Conservation (phyloP, 2,888 invertebrate species). For the Apoda limacodes region DNA sequence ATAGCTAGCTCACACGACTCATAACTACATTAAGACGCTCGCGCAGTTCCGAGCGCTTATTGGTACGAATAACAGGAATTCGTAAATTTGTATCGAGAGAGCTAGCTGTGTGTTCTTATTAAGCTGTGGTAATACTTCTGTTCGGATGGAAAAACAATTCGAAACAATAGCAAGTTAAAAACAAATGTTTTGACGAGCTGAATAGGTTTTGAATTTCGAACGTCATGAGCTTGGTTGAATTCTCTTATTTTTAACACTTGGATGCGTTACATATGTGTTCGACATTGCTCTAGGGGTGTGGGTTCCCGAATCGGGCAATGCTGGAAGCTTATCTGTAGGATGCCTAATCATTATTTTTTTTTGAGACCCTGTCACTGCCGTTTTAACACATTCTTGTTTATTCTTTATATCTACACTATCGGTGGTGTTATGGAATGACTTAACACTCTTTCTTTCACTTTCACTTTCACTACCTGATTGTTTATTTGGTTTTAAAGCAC, state of each 20-base stretch:
- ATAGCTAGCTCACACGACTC: no score
- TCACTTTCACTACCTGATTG: constrained; percentile 54
- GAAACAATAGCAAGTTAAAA: no score
- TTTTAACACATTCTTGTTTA: constrained; percentile 70
- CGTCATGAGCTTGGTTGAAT: constrained; percentile 57
- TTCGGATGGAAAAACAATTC: no score
- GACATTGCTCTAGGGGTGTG: constrained; percentile 74
- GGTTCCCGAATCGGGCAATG: constrained; percentile 66
- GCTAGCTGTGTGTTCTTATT: no score
- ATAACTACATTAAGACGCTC: no score
- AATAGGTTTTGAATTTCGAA: constrained; percentile 1
- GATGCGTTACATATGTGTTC: constrained; percentile 77
- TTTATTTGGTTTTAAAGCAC: constrained; percentile 75
- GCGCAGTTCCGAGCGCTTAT: no score
- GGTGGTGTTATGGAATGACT: constrained; percentile 56
- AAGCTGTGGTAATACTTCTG: no score
- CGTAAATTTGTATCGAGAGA: no score
- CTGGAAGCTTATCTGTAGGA: constrained; percentile 82
- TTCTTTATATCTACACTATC: constrained; percentile 55
- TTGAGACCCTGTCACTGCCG: constrained; percentile 74
- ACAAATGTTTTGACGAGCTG: no score
- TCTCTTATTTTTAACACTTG: constrained; percentile 55
- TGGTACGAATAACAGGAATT: no score
- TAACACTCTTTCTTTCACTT: constrained; percentile 54
- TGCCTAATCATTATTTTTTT: constrained; percentile 70